These are phyloP conservation scores for Toxotes lorentzi DNA, from an alignment of 2,797 vertebrate species.

Conservation along the genomic window DNA sequence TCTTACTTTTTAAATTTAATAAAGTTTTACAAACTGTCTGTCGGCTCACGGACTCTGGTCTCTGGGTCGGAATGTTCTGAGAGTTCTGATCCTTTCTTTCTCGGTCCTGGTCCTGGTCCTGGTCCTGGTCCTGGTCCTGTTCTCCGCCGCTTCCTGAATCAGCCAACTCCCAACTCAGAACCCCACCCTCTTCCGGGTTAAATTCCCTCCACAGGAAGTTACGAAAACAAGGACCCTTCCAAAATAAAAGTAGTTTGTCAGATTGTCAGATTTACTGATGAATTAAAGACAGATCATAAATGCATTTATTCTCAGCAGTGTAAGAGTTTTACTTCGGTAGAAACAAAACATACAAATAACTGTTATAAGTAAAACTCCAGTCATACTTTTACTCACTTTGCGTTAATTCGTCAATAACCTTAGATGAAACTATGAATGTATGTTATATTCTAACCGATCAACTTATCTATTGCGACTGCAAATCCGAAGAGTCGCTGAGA, in stretches of 20 bases:
- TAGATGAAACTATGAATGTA: too few relatives aligned
- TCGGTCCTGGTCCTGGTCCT: not conserved
- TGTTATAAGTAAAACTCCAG: too few relatives aligned
- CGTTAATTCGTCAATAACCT: too few relatives aligned
- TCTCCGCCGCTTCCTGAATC: conserved; percentile 23
- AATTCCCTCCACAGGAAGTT: conserved; percentile 60
- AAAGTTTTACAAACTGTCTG: conserved; percentile 9
- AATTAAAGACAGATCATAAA: too few relatives aligned
- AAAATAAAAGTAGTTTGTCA: not conserved
- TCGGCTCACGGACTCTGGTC: not conserved
- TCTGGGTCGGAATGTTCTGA: not conserved
- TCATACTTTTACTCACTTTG: too few relatives aligned
- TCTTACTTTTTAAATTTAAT: not conserved
- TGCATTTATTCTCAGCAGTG: too few relatives aligned
- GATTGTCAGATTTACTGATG: too few relatives aligned
- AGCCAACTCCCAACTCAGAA: conserved; percentile 55
- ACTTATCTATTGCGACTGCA: too few relatives aligned
- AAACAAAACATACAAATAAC: too few relatives aligned
- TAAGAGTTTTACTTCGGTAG: too few relatives aligned
- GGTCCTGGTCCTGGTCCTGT: not conserved
- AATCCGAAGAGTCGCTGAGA: too few relatives aligned
- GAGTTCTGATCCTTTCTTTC: not conserved
- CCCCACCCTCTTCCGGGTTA: conserved; percentile 68
- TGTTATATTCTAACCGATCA: too few relatives aligned
- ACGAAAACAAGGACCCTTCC: not conserved